Base-by-base conservation (phyloP, 2,797 vertebrate species). In the Hyperoplus lanceolatus region DNA sequence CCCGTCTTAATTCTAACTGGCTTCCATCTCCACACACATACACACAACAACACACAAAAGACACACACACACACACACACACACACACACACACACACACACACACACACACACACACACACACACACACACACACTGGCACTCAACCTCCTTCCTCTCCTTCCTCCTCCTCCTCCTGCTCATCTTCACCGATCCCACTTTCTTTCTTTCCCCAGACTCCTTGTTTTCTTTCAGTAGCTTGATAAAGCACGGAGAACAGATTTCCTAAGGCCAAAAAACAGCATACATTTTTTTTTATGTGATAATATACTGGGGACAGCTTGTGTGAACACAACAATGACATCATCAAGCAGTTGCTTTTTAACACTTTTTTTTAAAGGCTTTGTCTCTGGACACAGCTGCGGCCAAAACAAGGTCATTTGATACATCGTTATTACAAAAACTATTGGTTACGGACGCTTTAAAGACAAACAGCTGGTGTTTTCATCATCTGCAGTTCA, bases 1-100 rank as follows among this genome's bases (percentile, higher is more conserved):
- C 60, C 68, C 10, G 4, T 83, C 80, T 70, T 65, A 15, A 51
- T 76, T 74, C 70, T 73, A 74, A 87, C 83, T 85, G 69, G 61
- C 48, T 66, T 71, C 46, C 79, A 81, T 88, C 76, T 41, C 38
- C 15, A 55, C 77, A 73, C 67, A 58, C 60, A 21, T 21, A 29
- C 29, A 29, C 29, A 29, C 29, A 29, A 29, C 29, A 29, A 29
- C 29, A 29, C 29, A 29, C 29, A 29, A 29, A 29, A 29, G 1
- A 64, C 73, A 50, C 46, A 60, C 65, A 57, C 64, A 79, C 51
- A 54, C 64, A 42, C 53, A 67, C 68, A 48, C 66, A 69, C 21
- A 61, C 78, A 80, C 74, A 41, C 65, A 46, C 42, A 46, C 67
- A 77, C 65, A 51, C 73, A 58, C 16, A 11, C 15, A 55, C 77